Conservation (phyloP, 2,797 vertebrate species). For the Threskiornis aethiopicus region DNA sequence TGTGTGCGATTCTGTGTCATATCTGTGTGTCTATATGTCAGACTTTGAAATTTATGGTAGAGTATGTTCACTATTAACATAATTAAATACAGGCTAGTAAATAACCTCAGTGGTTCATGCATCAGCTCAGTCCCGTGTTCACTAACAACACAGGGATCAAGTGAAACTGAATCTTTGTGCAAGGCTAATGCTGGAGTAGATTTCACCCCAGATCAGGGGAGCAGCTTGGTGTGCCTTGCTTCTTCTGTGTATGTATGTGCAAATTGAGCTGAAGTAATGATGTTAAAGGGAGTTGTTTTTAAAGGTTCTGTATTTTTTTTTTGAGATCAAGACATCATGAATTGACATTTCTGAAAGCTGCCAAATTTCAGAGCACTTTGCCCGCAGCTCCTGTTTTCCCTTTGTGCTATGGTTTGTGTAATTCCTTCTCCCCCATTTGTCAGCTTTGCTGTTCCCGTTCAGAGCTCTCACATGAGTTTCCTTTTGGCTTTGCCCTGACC, state of each 20-base stretch:
- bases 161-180: background rate
- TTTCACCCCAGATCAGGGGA: background rate
- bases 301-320: background rate
- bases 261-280: background rate
- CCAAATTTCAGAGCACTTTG: background rate
- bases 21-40: background rate
- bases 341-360: background rate
- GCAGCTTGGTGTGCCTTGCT: background rate
- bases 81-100: background rate
- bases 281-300: background rate
- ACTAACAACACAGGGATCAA: background rate
- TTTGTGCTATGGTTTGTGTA: background rate
- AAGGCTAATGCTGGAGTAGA: background rate
- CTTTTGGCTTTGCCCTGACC: constrained; percentile 2
- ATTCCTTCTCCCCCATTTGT: background rate
- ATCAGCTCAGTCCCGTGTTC: background rate
- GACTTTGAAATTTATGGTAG: background rate
- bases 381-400: background rate
- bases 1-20: rapidly evolving
- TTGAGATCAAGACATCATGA: background rate
- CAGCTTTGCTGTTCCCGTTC: background rate
- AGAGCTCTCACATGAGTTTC: background rate
- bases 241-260: background rate
- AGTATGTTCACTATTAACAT: background rate
- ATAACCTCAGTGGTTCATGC: background rate